Evolutionary conservation across 2,797 vertebrate species (phyloP).

Genomic region (Aplochiton taeniatus): DNA sequence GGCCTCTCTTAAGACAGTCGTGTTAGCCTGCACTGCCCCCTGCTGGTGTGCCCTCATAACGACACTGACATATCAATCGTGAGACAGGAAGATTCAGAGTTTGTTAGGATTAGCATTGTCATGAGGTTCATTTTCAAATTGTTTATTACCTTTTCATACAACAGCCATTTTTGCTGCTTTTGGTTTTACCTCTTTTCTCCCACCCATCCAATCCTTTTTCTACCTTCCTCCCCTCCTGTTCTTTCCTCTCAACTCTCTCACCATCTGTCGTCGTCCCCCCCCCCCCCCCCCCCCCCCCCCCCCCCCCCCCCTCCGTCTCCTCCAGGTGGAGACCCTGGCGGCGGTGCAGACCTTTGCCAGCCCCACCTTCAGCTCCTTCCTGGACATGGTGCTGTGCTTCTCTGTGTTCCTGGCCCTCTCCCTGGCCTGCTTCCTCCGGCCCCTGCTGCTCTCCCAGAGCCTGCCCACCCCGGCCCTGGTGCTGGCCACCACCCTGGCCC

Average conservation of each 20-base stretch:
- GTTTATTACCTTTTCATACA: not conserved
- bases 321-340: conserved; percentile 73
- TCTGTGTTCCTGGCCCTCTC: conserved; percentile 90
- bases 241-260: not conserved
- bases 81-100: not conserved
- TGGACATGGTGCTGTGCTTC: conserved; percentile 91
- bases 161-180: too few species aligned
- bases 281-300: not conserved
- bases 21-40: conserved; percentile 78
- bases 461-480: not conserved
- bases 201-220: not conserved
- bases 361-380: conserved; percentile 92
- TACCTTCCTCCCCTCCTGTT: not conserved
- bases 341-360: conserved; percentile 91
- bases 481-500: conserved; percentile 77
- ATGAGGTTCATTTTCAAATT: not conserved
- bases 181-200: not conserved
- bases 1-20: conserved; percentile 32
- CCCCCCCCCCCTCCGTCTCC: not conserved
- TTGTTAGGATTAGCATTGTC: not conserved
- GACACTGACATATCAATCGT: conserved; percentile 16
- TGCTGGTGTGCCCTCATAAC: conserved; percentile 54
- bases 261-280: not conserved
- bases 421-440: conserved; percentile 89
- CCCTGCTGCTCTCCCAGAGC: conserved; percentile 67